Evolutionary conservation across 2,797 vertebrate genomes (phyloP), one percentile per base, ranked within the genome.

Genomic region (Sarcophilus harrisii): DNA sequence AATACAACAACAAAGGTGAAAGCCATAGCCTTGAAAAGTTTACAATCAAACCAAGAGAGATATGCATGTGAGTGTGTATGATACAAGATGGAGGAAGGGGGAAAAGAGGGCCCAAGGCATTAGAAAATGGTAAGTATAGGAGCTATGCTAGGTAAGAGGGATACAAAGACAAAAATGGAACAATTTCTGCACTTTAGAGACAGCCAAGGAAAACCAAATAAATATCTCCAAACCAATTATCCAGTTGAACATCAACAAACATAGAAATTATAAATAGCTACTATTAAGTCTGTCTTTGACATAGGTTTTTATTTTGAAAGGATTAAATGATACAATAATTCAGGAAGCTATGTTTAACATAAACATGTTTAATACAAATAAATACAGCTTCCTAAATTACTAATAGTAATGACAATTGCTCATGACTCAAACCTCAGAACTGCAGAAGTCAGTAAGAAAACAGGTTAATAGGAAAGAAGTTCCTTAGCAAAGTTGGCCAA

Each of bases 371-470:
- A 38, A 52, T 29, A 90, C 24, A 28, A 66, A 66, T 5, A 66
- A 66, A 28, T 13, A 49, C 1, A 0, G 0, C 24, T 18, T 8
- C 0, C 62, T 1, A 2, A 66, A 66, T 66, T 1, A n/a, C 32
- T n/a, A n/a, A 66, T n/a, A 32, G 1, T 66, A 21, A 6, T 38
- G 14, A 73, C 66, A 73, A 73, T 21, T n/a, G 62, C 16, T 38
- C 66, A 73, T 38, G 32, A 73, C 32, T 73, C 38, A 18, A 38
- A 24, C 16, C 66, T 5, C 66, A 73, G 8, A 38, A 38, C n/a
- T 73, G 18, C 18, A 73, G 5, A 18, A 38, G 16, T 38, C 66
- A 38, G 6, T 21, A 18, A 73, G 66, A 73, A 73, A 38, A 13
- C 2, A 38, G 66, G n/a, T 5, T 16, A 73, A 38, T 38, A 73